Evolutionary conservation across 2,797 vertebrate species (phyloP).

Genomic region (Smutsia gigantea): DNA sequence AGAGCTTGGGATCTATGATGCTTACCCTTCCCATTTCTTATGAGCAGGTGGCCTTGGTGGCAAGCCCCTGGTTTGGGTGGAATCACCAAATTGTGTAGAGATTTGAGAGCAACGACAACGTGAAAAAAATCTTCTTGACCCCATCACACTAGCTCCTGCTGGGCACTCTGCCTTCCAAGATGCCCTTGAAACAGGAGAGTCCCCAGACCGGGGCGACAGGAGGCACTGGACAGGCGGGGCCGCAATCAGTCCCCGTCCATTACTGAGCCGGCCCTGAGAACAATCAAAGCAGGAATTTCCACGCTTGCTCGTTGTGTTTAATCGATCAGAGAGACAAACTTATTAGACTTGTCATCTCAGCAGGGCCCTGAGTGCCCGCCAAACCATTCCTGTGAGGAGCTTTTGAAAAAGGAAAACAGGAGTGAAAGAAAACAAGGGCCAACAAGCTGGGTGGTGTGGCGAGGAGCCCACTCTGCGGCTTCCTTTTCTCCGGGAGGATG

Average conservation of each 20-base stretch:
- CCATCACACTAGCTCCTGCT: neutral
- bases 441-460: neutral
- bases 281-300: constrained; percentile 22
- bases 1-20: neutral
- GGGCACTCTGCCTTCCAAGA: constrained; percentile 45
- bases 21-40: neutral
- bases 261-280: neutral
- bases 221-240: neutral
- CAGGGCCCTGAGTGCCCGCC: neutral
- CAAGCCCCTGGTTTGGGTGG: neutral
- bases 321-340: constrained; percentile 13
- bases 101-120: neutral
- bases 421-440: neutral
- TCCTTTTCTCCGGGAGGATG: neutral
- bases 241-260: constrained; percentile 13
- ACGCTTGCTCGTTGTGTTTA: neutral
- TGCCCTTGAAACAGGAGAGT: neutral
- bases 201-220: neutral
- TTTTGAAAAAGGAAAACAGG: neutral
- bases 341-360: neutral
- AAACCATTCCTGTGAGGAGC: constrained; percentile 20
- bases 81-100: neutral
- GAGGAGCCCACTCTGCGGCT: neutral
- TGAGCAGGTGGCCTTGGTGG: neutral
- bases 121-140: neutral